Percentiles rank a stretch among this genome's conserved stretches.
These are phyloP conservation scores for Acanthis flammea DNA, from an alignment of 2,797 vertebrate species.

Conservation along the genomic window DNA sequence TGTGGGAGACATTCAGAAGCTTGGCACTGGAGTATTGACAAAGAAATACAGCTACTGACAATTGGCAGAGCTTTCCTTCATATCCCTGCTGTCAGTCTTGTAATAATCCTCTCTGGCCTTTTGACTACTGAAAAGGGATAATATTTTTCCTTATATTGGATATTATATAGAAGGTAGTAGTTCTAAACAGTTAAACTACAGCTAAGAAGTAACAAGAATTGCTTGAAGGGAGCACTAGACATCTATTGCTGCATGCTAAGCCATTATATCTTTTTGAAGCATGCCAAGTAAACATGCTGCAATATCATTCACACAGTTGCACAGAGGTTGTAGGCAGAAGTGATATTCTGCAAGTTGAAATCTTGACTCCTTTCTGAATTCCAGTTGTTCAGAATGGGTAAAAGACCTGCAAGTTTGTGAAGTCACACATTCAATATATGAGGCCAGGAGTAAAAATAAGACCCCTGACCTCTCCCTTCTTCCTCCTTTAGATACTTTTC, in stretches of 20 bases:
- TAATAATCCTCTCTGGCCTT: background rate
- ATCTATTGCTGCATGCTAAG: background rate
- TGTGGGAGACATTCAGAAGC: background rate
- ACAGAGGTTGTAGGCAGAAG: background rate
- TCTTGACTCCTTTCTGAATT: background rate
- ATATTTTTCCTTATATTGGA: background rate
- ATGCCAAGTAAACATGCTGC: background rate
- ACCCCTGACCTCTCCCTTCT: slow-evolving; percentile 21
- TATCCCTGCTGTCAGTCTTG: background rate
- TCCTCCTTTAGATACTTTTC: slow-evolving; percentile 25
- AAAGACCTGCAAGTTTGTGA: background rate
- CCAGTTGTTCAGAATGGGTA: background rate
- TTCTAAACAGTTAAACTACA: background rate
- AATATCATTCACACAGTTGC: background rate
- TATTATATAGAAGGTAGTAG: background rate
- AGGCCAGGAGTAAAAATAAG: background rate
- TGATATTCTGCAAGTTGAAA: background rate
- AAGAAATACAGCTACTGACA: background rate
- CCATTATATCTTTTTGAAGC: background rate
- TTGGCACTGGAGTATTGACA: background rate
- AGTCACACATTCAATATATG: background rate
- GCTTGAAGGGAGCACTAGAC: background rate
- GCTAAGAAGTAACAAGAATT: background rate
- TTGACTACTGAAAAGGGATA: background rate
- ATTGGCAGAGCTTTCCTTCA: background rate